Evolutionary conservation across 2,113 vertebrate genomes (phyloP), one percentile per base, ranked within the genome.

Genomic region (Recurvirostra avosetta): DNA sequence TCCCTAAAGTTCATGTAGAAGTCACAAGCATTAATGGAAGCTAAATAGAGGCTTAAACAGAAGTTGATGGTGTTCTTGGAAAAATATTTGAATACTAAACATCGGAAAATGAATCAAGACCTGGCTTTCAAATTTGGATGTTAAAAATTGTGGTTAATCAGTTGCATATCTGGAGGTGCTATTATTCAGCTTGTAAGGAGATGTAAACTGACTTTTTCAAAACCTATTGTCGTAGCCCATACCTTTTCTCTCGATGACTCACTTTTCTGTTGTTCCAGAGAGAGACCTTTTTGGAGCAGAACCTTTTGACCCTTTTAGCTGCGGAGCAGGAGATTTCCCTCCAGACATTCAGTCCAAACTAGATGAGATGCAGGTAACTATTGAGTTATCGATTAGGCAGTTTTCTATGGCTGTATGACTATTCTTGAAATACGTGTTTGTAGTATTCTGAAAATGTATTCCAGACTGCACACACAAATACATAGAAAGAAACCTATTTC

Each of bases 281-380:
- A 99, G 98, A 97, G 99, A 99, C 97, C 97, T 99, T 92, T 99
- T 99, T 97, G 99, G 99, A 79, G 99, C 99, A 22, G 99, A 99
- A 97, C 99, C 99, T 34, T 99, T 99, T 96, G 99, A 99, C 97
- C 99, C 99, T 56, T 99, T 99, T 98, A 99, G 98, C 97, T 99
- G 99, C 25, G 99, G 98, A 72, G 98, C 98, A 47, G 99, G 99
- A 47, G 99, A 99, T 95, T 99, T 99, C 95, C 99, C 99, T 94
- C 99, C 99, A 85, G 99, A 99, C 92, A 99, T 99, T 91, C 99
- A 99, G 96, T 99, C 99, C 79, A 99, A 99, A 96, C 98, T 99
- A 98, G 99, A 99, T 91, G 99, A 99, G 98, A 99, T 99, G 99
- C 99, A 99, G 99, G 99, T 99, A 98, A 99, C 95, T 96, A n/a